Conservation (phyloP, 2,888 invertebrate species). For the Odontocerum albicorne region DNA sequence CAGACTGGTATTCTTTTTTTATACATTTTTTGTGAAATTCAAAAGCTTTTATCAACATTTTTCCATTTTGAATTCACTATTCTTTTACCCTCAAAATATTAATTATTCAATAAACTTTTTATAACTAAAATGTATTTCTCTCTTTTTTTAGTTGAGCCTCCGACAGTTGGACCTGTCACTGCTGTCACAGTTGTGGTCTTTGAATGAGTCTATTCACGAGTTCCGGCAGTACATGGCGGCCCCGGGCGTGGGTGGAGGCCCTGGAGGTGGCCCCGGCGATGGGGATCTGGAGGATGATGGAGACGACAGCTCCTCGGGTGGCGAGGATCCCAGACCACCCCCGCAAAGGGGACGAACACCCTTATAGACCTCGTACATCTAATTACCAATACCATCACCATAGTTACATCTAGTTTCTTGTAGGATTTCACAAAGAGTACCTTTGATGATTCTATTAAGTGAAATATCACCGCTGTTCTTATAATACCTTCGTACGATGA, state of each 20-base stretch:
- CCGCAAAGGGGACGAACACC: constrained; percentile 22
- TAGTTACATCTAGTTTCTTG: too few relatives aligned
- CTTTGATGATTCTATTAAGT: too few relatives aligned
- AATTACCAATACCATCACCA: too few relatives aligned
- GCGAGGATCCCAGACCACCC: constrained; percentile 41
- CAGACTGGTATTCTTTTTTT: too few relatives aligned
- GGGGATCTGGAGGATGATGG: constrained; percentile 42
- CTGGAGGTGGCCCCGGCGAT: constrained; percentile 49
- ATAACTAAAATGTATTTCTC: neutral
- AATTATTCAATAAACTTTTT: neutral
- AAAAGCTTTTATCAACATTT: too few relatives aligned
- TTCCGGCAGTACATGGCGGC: constrained; percentile 67
- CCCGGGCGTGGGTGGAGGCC: constrained; percentile 55
- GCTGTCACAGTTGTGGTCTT: constrained; percentile 87
- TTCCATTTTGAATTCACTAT: too few relatives aligned
- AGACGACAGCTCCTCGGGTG: constrained; percentile 46
- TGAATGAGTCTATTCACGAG: constrained; percentile 90
- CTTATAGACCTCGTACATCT: too few relatives aligned
- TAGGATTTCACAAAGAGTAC: too few relatives aligned
- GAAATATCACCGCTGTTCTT: too few relatives aligned
- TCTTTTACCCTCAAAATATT: too few relatives aligned
- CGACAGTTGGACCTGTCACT: constrained; percentile 87
- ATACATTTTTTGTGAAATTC: too few relatives aligned
- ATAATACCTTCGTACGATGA: too few relatives aligned
- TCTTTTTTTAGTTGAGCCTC: constrained; percentile 74